Evolutionary conservation across 1,140 invertebrate genomes (phyloP).

Genomic region (Thaumatotibia leucotreta): DNA sequence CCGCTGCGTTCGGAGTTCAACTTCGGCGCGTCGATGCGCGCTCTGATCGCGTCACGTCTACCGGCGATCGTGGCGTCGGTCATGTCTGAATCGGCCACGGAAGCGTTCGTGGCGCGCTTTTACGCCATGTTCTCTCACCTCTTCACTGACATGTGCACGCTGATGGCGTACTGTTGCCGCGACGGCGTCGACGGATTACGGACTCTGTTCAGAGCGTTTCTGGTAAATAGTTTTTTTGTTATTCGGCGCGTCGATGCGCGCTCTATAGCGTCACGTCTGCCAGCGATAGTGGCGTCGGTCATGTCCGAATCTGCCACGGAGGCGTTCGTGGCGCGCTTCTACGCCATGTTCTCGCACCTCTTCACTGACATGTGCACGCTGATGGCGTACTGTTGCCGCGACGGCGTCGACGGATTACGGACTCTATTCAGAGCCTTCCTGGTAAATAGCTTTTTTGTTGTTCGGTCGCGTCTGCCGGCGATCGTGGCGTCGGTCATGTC

Average conservation of each 20-base stretch:
- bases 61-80: constrained; percentile 29
- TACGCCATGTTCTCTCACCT: constrained; percentile 32
- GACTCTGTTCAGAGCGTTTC: constrained; percentile 24
- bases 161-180: constrained; percentile 33
- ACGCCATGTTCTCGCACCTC: constrained; percentile 29
- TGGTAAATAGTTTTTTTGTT: constrained; percentile 35
- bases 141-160: constrained; percentile 40
- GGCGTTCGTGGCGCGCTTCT: constrained; percentile 32
- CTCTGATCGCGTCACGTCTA: constrained; percentile 27
- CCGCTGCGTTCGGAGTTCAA: constrained; percentile 31
- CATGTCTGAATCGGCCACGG: constrained; percentile 19
- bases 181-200: constrained; percentile 34
- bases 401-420: constrained; percentile 33
- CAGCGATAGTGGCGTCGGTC: constrained; percentile 26
- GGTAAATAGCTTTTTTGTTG: constrained; percentile 31
- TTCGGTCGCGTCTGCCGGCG: constrained; percentile 28
- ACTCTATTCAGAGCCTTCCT: constrained; percentile 29
- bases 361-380: constrained; percentile 43
- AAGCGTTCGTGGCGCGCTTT: constrained; percentile 30
- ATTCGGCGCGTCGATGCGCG: constrained; percentile 32
- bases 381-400: constrained; percentile 31
- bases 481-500: constrained; percentile 29
- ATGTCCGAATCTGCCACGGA: constrained; percentile 22
- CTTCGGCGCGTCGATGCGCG: constrained; percentile 32
- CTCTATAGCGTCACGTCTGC: constrained; percentile 30